These are phyloP conservation scores for Campylomormyrus numenius DNA, from an alignment of 2,113 vertebrate genomes.

Conservation along the genomic window DNA sequence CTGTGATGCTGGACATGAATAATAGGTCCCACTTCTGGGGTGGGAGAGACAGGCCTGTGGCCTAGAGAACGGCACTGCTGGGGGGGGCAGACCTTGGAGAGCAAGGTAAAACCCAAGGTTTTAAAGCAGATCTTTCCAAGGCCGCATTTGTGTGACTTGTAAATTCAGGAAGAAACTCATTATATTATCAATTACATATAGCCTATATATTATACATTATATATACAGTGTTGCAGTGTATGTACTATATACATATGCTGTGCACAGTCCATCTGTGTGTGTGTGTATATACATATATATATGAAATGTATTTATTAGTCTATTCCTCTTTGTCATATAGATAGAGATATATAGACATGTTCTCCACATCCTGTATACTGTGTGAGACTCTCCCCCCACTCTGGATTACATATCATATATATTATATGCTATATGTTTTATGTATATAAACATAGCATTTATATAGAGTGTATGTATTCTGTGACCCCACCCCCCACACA, in stretches of 20 bases:
- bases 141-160: neutral
- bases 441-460: too few relatives aligned
- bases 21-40: neutral
- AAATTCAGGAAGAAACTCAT: neutral
- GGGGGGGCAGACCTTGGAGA: neutral
- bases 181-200: neutral
- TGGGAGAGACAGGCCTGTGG: neutral
- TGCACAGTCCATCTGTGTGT: too few relatives aligned
- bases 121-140: neutral
- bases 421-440: too few relatives aligned
- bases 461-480: too few relatives aligned
- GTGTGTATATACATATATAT: too few relatives aligned
- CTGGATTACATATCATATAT: too few relatives aligned
- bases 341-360: neutral
- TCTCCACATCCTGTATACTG: too few relatives aligned
- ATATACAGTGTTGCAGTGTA: neutral
- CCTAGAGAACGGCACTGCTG: neutral
- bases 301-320: too few relatives aligned
- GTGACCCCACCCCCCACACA: neutral
- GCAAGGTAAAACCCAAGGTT: neutral
- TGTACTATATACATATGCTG: neutral
- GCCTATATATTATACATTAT: neutral
- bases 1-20: conserved; percentile 11
- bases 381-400: too few relatives aligned
- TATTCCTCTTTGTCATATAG: neutral